A percentile compares a stretch with the other conserved stretches of the same genome.
Conservation (phyloP, 30 jellyfish, hydroid and myxozoan genomes). For the Hydra vulgaris region DNA sequence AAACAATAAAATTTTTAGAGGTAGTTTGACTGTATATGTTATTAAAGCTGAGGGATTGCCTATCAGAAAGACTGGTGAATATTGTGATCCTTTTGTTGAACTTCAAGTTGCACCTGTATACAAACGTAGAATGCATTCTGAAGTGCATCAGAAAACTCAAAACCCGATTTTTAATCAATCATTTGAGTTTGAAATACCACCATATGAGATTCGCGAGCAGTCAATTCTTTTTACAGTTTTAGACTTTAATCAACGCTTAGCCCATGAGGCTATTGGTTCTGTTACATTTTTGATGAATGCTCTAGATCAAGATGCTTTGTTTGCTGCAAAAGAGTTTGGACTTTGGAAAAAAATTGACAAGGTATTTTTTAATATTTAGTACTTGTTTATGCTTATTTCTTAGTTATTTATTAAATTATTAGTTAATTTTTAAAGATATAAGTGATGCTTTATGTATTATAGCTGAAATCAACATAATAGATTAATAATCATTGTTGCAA, state of each 20-base stretch:
- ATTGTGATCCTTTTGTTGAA: slow-evolving; percentile 95
- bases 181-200: slow-evolving; percentile 95
- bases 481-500: too few relatives aligned
- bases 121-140: slow-evolving; percentile 90
- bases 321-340: slow-evolving; percentile 86
- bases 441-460: too few relatives aligned
- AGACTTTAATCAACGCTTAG: slow-evolving; percentile 89
- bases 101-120: slow-evolving; percentile 71
- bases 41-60: slow-evolving; percentile 93
- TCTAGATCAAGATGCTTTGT: slow-evolving; percentile 75
- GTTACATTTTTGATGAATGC: slow-evolving; percentile 49
- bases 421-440: too few relatives aligned
- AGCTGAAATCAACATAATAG: too few relatives aligned
- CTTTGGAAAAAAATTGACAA: slow-evolving; percentile 92
- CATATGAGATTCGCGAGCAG: slow-evolving; percentile 86
- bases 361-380: slow-evolving; percentile 48
- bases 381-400: background rate
- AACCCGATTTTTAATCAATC: slow-evolving; percentile 81
- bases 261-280: slow-evolving; percentile 85
- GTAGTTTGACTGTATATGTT: slow-evolving; percentile 49
- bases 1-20: slow-evolving; percentile 32
- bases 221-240: slow-evolving; percentile 76
- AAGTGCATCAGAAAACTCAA: slow-evolving; percentile 93
- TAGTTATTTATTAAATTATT: background rate
- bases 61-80: slow-evolving; percentile 74